Evolutionary conservation across 2,113 vertebrate species (phyloP).

Genomic region (Esox niger): DNA sequence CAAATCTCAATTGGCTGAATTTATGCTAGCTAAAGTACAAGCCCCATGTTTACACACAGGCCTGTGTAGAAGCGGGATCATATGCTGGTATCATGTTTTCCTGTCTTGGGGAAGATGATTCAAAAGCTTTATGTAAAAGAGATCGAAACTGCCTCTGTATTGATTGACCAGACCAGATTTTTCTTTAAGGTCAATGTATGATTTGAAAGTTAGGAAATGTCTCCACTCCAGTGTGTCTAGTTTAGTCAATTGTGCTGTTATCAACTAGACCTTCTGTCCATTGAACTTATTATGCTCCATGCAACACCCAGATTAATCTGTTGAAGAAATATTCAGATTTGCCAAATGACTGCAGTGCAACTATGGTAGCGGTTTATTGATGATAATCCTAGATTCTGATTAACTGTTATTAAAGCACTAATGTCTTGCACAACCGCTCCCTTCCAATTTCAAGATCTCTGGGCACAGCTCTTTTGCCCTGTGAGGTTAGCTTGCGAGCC

Average conservation of each 20-base stretch:
- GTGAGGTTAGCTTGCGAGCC: slow-evolving; percentile 43
- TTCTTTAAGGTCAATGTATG: too few relatives aligned
- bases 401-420: neutral
- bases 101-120: too few relatives aligned
- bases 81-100: too few relatives aligned
- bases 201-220: neutral
- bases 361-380: neutral
- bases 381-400: neutral
- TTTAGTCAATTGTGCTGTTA: neutral
- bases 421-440: slow-evolving; percentile 8
- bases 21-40: too few relatives aligned
- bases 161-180: too few relatives aligned
- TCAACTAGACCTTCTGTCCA: neutral
- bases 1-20: too few relatives aligned
- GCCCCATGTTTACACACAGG: too few relatives aligned
- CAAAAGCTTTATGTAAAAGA: too few relatives aligned
- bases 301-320: neutral
- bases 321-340: neutral
- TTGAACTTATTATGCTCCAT: neutral
- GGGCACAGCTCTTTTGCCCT: slow-evolving; percentile 39
- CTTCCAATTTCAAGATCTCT: neutral
- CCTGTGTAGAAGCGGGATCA: too few relatives aligned
- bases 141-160: neutral
- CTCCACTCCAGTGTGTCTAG: neutral
- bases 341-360: neutral